A percentile compares a stretch with the other conserved stretches of the same genome.
These are phyloP conservation scores for Balaeniceps rex DNA, from an alignment of 2,113 vertebrate genomes.

Conservation along the genomic window DNA sequence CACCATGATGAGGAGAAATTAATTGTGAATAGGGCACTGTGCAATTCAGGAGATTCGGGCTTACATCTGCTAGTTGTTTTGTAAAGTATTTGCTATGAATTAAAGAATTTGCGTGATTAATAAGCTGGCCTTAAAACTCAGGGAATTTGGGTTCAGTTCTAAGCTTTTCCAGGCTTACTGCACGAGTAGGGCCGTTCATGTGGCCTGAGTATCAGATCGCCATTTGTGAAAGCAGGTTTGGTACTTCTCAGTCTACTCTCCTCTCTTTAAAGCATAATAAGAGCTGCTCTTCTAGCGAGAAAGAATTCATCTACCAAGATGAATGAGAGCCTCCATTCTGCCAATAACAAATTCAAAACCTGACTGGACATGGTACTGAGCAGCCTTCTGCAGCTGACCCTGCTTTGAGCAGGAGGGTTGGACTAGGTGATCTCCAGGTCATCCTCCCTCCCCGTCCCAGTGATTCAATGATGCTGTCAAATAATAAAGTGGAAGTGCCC, in stretches of 20 bases:
- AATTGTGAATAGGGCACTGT: no score
- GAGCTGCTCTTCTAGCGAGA: not conserved
- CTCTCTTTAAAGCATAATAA: not conserved
- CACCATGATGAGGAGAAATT: not conserved
- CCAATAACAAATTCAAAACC: not conserved
- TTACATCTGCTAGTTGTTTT: not conserved
- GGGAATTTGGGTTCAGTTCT: not conserved
- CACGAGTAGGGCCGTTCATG: fast-evolving
- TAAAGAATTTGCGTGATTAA: not conserved
- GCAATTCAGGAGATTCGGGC: not conserved
- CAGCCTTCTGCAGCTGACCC: not conserved
- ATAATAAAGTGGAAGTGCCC: not conserved
- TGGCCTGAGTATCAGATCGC: not conserved
- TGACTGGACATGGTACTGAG: fast-evolving
- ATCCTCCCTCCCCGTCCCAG: not conserved
- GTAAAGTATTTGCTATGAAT: not conserved
- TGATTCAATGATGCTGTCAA: not conserved
- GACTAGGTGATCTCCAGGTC: not conserved
- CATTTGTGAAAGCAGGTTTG: not conserved
- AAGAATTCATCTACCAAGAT: not conserved
- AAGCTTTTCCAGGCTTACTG: not conserved
- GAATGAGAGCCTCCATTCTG: not conserved
- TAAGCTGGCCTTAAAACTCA: not conserved
- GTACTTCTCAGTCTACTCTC: not conserved
- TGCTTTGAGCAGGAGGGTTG: not conserved